Evolutionary conservation across 23 tunicate species (phyloP).

Genomic region (Oikopleura albicans): DNA sequence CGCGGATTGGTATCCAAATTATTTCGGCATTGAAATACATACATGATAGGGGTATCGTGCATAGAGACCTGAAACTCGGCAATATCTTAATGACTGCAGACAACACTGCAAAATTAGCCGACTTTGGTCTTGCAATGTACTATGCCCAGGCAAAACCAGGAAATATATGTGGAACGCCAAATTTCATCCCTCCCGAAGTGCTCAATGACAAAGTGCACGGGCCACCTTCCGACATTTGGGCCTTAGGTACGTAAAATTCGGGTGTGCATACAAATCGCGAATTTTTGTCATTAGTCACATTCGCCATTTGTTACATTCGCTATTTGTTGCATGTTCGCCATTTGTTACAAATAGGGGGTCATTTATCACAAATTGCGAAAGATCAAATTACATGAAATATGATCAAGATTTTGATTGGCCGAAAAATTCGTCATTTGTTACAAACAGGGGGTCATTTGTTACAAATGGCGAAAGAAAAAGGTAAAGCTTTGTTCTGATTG

Average conservation of each 20-base stretch:
- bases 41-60: constrained; percentile 73
- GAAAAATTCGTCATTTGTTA: no score
- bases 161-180: constrained; percentile 94
- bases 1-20: constrained; percentile 31
- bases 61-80: constrained; percentile 72
- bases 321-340: no score
- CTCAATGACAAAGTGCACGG: constrained; percentile 69
- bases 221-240: constrained; percentile 80
- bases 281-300: no score
- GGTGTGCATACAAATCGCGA: no score
- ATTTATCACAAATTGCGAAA: no score
- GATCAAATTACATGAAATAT: no score
- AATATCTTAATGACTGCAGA: constrained; percentile 59
- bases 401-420: no score
- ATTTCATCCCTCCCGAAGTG: constrained; percentile 94
- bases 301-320: no score
- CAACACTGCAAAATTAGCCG: constrained; percentile 58
- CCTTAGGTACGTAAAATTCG: constrained; percentile 22
- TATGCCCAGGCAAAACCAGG: constrained; percentile 53
- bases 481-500: no score
- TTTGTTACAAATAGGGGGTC: no score
- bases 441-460: no score
- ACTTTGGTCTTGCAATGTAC: constrained; percentile 74
- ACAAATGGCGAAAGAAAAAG: no score
- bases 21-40: constrained; percentile 50